Conservation (phyloP, 2,113 vertebrate genomes). For the Phoenicopterus ruber region DNA sequence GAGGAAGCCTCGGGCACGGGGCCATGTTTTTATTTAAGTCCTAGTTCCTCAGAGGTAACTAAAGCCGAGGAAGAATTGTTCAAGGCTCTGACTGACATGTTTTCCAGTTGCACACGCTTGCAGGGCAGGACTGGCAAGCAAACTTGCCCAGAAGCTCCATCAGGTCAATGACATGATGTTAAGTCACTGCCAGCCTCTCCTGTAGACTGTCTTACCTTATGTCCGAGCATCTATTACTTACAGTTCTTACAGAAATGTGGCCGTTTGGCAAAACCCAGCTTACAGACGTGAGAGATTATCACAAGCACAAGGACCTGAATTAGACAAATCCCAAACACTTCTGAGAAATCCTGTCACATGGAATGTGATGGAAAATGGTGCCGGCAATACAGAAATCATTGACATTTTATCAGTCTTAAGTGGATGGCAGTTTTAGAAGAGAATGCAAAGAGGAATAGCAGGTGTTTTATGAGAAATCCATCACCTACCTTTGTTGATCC, state of each 20-base stretch:
- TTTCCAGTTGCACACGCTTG: not conserved
- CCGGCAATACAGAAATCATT: not conserved
- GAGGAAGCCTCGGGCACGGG: not conserved
- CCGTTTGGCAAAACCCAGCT: not conserved
- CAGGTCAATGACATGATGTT: not conserved
- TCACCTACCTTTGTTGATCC: conserved; percentile 87
- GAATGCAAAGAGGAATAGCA: not conserved
- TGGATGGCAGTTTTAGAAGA: not conserved
- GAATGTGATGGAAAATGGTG: not conserved
- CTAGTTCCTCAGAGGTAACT: not conserved
- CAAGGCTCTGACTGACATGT: conserved; percentile 18
- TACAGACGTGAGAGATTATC: not conserved
- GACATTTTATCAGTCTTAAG: not conserved
- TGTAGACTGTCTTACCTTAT: not conserved
- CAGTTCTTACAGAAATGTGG: not conserved
- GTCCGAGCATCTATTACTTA: not conserved
- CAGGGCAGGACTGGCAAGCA: conserved; percentile 13
- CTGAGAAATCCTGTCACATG: not conserved
- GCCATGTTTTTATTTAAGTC: conserved; percentile 9
- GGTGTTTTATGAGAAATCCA: not conserved
- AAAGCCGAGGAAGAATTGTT: conserved; percentile 18
- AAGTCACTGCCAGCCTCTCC: not conserved
- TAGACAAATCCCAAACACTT: not conserved
- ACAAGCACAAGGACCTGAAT: not conserved
- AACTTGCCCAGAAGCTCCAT: conserved; percentile 16